Base-by-base conservation (phyloP, 2,113 vertebrate genomes). In the Salminus brasiliensis region DNA sequence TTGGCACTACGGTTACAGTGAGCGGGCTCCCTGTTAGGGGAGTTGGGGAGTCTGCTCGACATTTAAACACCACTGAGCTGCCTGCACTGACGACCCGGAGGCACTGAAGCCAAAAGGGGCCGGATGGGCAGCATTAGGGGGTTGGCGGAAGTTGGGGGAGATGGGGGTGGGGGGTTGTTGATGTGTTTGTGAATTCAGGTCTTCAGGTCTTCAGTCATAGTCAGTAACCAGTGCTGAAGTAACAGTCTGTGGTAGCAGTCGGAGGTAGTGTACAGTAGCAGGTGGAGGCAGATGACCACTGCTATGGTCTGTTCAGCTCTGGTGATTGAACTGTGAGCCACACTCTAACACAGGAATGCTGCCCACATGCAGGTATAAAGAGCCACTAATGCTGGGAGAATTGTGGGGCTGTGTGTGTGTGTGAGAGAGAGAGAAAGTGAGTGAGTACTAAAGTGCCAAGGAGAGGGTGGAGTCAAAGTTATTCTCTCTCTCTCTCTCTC, bases 41-140 rank as follows among this genome's bases (percentile, higher is more conserved):
- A 53, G 62, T 74, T 47, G 73, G 78, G 74, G 78, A 80, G 60
- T n/a, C 36, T 27, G 41, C 60, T 47, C 71, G 62, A 59, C 70
- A 74, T 80, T 80, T 80, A 74, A 74, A 59, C 27, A 34, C 70
- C 34, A 62, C 45, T 34, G 39, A 66, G 62, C 65, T 72, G 18
- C n/a, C 5, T 47, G 69, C 52, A 39, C 32, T 66, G 62, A 36
- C 62, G 6, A 39, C 36, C 32, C 21, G 62, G 29, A 36, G 62
- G 62, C 62, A 63, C 62, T 10, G n/a, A 34, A 39, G 62, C 62
- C 62, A 74, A 39, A 9, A 67, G 8, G 41, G 11, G 59, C 49
- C 10, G 69, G 71, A 41, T 60, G 62, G 27, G 39, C 57, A 43
- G 36, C 16, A 62, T n/a, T n/a, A n/a, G n/a, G n/a, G n/a, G n/a